Evolutionary conservation across 2,888 invertebrate species (phyloP).

Genomic region (Nezara viridula): DNA sequence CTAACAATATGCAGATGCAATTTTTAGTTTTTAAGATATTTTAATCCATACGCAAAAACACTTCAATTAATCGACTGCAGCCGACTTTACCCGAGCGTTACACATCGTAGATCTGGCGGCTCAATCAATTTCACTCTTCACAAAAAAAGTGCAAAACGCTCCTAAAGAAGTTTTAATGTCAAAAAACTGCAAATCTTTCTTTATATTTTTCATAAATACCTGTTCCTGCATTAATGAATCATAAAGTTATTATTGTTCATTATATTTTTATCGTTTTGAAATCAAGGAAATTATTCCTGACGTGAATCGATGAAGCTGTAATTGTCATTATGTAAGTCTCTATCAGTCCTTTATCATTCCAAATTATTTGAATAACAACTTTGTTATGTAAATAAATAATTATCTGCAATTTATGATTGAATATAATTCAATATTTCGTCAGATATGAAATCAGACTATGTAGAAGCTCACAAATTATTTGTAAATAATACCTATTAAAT

Average conservation of each 20-base stretch:
- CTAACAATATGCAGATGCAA: too few species aligned
- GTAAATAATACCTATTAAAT: too few species aligned
- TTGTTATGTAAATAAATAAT: not conserved
- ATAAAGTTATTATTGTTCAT: not conserved
- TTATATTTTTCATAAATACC: not conserved
- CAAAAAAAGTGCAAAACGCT: too few species aligned
- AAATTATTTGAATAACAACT: not conserved
- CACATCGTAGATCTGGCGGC: too few species aligned
- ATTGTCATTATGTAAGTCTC: not conserved
- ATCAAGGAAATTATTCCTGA: not conserved
- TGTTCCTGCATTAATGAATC: not conserved
- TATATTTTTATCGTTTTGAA: not conserved
- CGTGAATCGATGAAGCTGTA: not conserved
- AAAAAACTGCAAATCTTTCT: too few species aligned
- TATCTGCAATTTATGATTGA: not conserved
- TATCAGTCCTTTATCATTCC: not conserved
- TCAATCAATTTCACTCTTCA: too few species aligned
- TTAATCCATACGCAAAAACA: too few species aligned
- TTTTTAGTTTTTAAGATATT: too few species aligned
- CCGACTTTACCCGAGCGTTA: too few species aligned
- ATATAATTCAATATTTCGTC: not conserved
- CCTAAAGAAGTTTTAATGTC: too few species aligned
- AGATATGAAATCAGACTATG: not conserved
- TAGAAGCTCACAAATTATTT: not conserved
- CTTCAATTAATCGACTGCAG: too few species aligned